These are phyloP conservation scores for Pan troglodytes DNA, from an alignment of 2,113 vertebrate species.

Conservation along the genomic window NHGRI_mPanTro3-v2.1_pri NC_072404.2:149473001-149473500, in stretches of 20 bases:
- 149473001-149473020: background rate
- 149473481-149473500: background rate
- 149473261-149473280: background rate
- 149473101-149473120: conserved; percentile 44
- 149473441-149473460: background rate
- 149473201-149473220: conserved; percentile 37
- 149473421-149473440: background rate
- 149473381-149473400: background rate
- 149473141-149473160: conserved; percentile 44
- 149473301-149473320: background rate
- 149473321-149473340: background rate
- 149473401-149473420: background rate
- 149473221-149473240: conserved; percentile 33
- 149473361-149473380: background rate
- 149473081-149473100: conserved; percentile 51
- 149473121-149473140: background rate
- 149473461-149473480: background rate
- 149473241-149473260: background rate
- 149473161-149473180: conserved; percentile 53
- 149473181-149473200: conserved; percentile 34
- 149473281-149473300: background rate
- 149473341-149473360: background rate
- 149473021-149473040: background rate
- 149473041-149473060: background rate
- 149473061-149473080: background rate